These are phyloP conservation scores for Chionis minor DNA, from an alignment of 2,113 vertebrate species.

Conservation along the genomic window DNA sequence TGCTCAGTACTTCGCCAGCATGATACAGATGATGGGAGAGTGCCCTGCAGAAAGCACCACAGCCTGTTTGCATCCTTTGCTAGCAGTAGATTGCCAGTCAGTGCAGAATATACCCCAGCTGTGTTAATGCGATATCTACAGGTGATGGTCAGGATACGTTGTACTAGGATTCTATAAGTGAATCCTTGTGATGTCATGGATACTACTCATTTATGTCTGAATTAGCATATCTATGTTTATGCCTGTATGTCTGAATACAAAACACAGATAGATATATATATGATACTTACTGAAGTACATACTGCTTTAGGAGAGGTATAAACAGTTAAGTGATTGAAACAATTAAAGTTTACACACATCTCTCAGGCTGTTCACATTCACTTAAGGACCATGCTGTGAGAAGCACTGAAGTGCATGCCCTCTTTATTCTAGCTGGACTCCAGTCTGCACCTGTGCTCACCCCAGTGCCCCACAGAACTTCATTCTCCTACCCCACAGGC, in stretches of 20 bases:
- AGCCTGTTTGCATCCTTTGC: background rate
- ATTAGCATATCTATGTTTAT: constrained; percentile 47
- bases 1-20: constrained; percentile 4
- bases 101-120: background rate
- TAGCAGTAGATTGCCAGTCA: background rate
- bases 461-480: background rate
- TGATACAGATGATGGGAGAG: too few species aligned
- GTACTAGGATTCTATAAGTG: constrained; percentile 8
- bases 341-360: background rate
- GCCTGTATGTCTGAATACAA: constrained; percentile 33
- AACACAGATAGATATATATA: background rate
- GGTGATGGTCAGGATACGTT: background rate
- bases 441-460: background rate
- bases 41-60: background rate
- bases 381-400: background rate
- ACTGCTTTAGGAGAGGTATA: constrained; percentile 5
- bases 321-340: constrained; percentile 8
- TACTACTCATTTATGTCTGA: constrained; percentile 31
- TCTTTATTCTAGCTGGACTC: background rate
- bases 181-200: constrained; percentile 1
- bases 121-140: background rate
- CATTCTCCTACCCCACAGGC: background rate
- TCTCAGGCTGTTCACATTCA: background rate
- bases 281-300: background rate
- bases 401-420: background rate